Evolutionary conservation across 1,140 invertebrate genomes (phyloP), one percentile per base, ranked within the genome.

Genomic region (Calliopsis andreniformis): DNA sequence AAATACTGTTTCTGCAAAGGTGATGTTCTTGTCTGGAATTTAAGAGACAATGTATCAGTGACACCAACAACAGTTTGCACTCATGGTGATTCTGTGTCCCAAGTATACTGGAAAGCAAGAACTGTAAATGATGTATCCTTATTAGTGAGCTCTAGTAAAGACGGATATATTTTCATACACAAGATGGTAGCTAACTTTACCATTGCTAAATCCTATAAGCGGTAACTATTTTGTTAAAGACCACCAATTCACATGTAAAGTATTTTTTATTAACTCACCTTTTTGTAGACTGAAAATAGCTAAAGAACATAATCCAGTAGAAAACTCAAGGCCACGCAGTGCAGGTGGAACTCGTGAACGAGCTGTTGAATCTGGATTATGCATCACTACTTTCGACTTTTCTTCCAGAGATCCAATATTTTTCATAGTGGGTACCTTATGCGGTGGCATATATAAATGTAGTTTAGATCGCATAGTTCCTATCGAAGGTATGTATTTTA

Each of bases 21-120:
- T 53, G 92, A 92, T 76, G 87, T 92, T 59, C 64, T 92, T 8
- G 79, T 92, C 6, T 92, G 92, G 92, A 92, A 92, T 86, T 84
- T 92, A 10, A 88, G 88, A 66, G 87, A 89, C 45, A 89, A 92
- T 30, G 87, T 78, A 51, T 86, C 77, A 20, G 49, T 89, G 3
- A 86, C 86, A 6, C 87, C 90, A 14, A 75, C 86, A 8, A 78
- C 84, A 67, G 76, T 92, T 58, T 91, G 83, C 30, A 87, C 88
- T 8, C 90, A 92, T 49, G 87, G 82, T 18, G 91, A 92, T 55
- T 76, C 81, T 1, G 87, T 92, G 12, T 89, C 90, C 16, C 87
- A 89, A 70, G 69, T 92, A 5, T 79, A 85, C 0, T 92, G 91
- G 91, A 85, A 87, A 75, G 75, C 85, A n/a, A 86, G 72, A 83